Evolutionary conservation across 1,140 invertebrate species (phyloP), one percentile per base, ranked within the genome.

Genomic region (Drosophila bifasciata): DNA sequence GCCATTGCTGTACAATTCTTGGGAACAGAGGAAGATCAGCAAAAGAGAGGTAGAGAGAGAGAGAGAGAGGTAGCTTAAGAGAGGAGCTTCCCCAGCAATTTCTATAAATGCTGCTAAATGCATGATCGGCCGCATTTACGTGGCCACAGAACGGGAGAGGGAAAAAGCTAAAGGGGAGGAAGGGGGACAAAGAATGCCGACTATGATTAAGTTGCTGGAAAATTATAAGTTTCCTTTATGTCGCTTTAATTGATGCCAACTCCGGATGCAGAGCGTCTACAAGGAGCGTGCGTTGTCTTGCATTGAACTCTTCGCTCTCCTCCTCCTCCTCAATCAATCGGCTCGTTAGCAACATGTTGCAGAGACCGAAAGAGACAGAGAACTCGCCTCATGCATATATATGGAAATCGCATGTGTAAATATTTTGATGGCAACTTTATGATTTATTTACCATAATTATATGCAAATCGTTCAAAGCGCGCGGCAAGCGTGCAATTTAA

Each of bases 141-240:
- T 66, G 15, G 7, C 15, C 28, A 39, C 45, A 36, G 63, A 71
- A 64, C 48, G 48, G 28, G 28, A 7, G 41, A 51, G 71, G 44
- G 56, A 51, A 56, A 45, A 43, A 48, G 40, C 43, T 9, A 28
- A 28, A 23, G 28, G 11, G 32, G 32, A 1, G 28, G n/a, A n/a
- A 5, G 8, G 28, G 11, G 32, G 32, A 36, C 11, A 36, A 23
- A 32, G 43, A 86, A 86, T 74, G 81, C 80, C 77, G 80, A 36
- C 83, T 88, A 80, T 88, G 81, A 88, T 86, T 83, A 88, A 88
- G 78, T 66, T 70, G 58, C 49, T 75, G 66, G 78, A 75, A 88
- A 88, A 86, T 88, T 88, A 88, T 78, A 88, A 80, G 63, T 77
- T 85, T 85, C 63, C 76, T 85, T 77, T 75, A 88, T 88, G 83